phyloP scores from a whole-genome alignment of 2,888 invertebrate genomes.

The Apoda limacodes region DNA sequence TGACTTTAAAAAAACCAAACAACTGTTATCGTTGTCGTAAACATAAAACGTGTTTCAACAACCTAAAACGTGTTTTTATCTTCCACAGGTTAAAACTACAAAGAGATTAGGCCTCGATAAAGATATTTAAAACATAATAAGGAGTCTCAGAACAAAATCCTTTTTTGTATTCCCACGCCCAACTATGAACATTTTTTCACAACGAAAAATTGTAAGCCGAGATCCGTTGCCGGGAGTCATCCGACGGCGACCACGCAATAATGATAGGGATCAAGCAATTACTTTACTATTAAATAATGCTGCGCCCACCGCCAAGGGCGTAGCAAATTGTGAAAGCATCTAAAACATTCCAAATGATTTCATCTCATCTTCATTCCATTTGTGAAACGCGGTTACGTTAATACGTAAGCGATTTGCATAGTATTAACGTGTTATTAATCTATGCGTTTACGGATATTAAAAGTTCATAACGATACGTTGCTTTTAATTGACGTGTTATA shows the following conservation, averaged over 20 bases:
- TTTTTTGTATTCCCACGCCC: constrained; percentile 43
- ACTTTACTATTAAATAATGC: constrained; percentile 43
- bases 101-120: constrained; percentile 28
- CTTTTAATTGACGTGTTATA: too few relatives aligned
- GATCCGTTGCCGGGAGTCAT: constrained; percentile 49
- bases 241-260: constrained; percentile 38
- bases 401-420: too few relatives aligned
- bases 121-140: constrained; percentile 42
- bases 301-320: constrained; percentile 32
- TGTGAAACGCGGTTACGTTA: too few relatives aligned
- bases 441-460: too few relatives aligned
- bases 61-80: too few relatives aligned
- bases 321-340: constrained; percentile 32
- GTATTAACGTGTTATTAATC: too few relatives aligned
- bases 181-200: constrained; percentile 28
- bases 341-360: constrained; percentile 33
- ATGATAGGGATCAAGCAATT: constrained; percentile 61
- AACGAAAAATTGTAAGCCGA: constrained; percentile 31
- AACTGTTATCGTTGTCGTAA: too few relatives aligned
- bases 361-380: constrained; percentile 29
- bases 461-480: too few relatives aligned
- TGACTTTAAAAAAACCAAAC: too few relatives aligned
- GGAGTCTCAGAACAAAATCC: constrained; percentile 29
- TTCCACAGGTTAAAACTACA: too few relatives aligned
- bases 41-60: too few relatives aligned